These are phyloP conservation scores for Euthynnus affinis DNA, from an alignment of 2,797 vertebrate species.

Conservation along the genomic window DNA sequence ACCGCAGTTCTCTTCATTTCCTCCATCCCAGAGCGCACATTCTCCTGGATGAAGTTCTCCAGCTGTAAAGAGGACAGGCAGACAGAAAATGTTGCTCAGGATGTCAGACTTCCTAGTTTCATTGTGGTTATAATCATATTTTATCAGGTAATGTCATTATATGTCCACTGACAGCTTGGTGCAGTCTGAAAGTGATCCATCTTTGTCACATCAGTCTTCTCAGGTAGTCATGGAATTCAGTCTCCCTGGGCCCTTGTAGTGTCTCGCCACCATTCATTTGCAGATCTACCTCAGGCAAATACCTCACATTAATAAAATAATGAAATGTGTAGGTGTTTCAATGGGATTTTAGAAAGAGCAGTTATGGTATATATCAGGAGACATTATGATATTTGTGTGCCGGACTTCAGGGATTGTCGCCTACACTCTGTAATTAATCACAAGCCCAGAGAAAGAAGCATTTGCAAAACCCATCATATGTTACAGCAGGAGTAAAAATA, in stretches of 20 bases:
- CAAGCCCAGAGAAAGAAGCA: slow-evolving; percentile 37
- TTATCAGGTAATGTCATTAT: slow-evolving; percentile 13
- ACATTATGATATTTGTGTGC: slow-evolving; percentile 39
- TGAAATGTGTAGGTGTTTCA: slow-evolving; percentile 22
- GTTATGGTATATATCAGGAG: slow-evolving; percentile 11
- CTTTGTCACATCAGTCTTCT: slow-evolving; percentile 34
- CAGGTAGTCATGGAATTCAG: slow-evolving; percentile 19
- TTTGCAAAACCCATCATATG: slow-evolving; percentile 46
- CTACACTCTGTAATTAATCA: slow-evolving; percentile 62
- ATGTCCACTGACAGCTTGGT: slow-evolving; percentile 16
- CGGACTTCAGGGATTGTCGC: slow-evolving; percentile 41
- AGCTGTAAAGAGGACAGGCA: slow-evolving; percentile 75
- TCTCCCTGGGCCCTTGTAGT: slow-evolving; percentile 4
- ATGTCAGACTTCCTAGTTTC: slow-evolving; percentile 13
- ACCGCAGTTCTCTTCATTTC: slow-evolving; percentile 82
- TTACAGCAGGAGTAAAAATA: slow-evolving; percentile 61
- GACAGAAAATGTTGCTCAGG: slow-evolving; percentile 24
- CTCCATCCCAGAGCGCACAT: slow-evolving; percentile 82
- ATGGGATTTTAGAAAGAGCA: slow-evolving; percentile 35
- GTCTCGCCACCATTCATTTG: slow-evolving; percentile 31
- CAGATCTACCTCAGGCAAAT: slow-evolving; percentile 33
- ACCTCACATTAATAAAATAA: slow-evolving; percentile 28
- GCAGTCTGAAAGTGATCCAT: slow-evolving; percentile 20
- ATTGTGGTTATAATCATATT: slow-evolving; percentile 25
- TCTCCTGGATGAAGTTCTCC: slow-evolving; percentile 88